Evolutionary conservation across 2,888 invertebrate genomes (phyloP).

Genomic region (Scaptomyza parva): DNA sequence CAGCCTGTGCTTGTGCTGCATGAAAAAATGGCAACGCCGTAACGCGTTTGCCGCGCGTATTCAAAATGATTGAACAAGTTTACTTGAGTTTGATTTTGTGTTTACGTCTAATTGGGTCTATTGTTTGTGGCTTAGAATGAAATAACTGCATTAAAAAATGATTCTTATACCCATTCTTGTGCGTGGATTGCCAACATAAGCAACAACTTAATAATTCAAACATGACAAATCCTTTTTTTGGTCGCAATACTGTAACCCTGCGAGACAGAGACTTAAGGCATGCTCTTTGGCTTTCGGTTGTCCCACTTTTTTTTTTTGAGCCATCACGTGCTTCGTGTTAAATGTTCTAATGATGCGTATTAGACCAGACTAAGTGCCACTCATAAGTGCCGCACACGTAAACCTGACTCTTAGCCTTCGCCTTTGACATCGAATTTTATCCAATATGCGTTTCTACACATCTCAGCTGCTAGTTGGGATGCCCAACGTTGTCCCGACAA

Average conservation of each 20-base stretch:
- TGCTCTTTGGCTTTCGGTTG: neutral
- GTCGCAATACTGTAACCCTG: too few relatives aligned
- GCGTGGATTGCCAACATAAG: neutral
- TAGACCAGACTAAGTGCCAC: slow-evolving; percentile 77
- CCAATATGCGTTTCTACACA: slow-evolving; percentile 70
- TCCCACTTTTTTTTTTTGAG: slow-evolving; percentile 27
- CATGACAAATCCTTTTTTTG: slow-evolving; percentile 32
- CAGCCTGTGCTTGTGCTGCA: neutral
- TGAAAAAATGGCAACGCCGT: neutral
- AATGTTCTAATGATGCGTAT: slow-evolving; percentile 81
- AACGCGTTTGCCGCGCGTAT: slow-evolving; percentile 2
- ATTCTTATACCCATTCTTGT: neutral
- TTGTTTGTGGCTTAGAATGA: neutral
- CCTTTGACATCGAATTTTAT: slow-evolving; percentile 63
- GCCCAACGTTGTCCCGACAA: slow-evolving; percentile 36
- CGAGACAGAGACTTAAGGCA: neutral
- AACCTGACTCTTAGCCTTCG: slow-evolving; percentile 57
- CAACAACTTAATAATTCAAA: slow-evolving; percentile 29
- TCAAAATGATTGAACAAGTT: neutral
- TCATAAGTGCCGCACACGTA: slow-evolving; percentile 74
- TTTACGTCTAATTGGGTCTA: neutral
- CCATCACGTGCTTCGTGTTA: slow-evolving; percentile 79
- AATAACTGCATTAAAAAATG: neutral
- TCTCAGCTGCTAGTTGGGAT: slow-evolving; percentile 33
- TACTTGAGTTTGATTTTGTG: too few relatives aligned